These are phyloP conservation scores for Gallirallus australis DNA, from an alignment of 2,797 vertebrate genomes.

Conservation along the genomic window DNA sequence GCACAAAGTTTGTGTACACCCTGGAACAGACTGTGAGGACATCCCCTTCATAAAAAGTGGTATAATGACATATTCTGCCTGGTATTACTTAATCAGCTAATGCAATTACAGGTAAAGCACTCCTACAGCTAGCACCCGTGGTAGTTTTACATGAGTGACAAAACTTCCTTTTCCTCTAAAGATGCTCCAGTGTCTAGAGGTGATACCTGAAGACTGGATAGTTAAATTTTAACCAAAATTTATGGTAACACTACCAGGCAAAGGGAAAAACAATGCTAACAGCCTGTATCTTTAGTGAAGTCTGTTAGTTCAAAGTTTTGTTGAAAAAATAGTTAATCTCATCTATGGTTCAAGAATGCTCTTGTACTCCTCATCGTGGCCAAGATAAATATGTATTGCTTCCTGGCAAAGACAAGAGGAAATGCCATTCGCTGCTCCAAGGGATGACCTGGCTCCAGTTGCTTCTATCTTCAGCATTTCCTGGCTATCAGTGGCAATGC, in stretches of 20 bases:
- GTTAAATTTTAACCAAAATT: neutral
- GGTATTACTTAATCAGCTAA: neutral
- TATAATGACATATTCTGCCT: neutral
- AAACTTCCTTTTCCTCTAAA: neutral
- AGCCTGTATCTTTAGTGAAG: neutral
- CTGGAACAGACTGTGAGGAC: neutral
- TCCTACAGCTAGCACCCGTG: neutral
- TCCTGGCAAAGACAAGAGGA: neutral
- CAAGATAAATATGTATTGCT: neutral
- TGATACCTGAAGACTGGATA: neutral
- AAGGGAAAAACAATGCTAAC: neutral
- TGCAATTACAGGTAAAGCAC: neutral
- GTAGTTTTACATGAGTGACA: neutral
- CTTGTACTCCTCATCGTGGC: neutral
- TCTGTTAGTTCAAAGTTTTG: neutral
- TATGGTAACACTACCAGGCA: accelerated
- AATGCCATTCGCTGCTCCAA: neutral
- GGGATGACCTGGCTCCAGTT: neutral
- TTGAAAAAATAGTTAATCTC: neutral
- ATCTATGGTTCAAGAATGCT: neutral
- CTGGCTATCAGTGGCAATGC: neutral
- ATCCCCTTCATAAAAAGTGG: neutral
- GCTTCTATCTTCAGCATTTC: neutral
- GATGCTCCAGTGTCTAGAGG: neutral
- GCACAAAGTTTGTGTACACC: neutral